A percentile compares a stretch with the other conserved stretches of the same genome.
Conservation (phyloP, 2,888 invertebrate species). For the Philaethria dido region DNA sequence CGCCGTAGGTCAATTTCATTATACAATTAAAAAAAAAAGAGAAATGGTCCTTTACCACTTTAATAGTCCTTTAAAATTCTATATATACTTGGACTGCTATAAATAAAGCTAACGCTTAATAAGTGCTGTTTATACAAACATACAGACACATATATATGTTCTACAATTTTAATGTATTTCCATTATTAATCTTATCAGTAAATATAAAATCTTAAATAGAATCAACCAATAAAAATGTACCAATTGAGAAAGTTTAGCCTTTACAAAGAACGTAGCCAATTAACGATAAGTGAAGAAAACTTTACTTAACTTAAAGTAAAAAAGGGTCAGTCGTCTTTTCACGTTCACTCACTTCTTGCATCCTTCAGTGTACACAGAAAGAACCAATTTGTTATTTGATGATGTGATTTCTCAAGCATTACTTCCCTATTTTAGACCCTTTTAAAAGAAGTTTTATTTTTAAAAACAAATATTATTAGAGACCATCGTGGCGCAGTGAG, state of each 20-base stretch:
- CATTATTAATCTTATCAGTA: no score
- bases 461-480: neutral
- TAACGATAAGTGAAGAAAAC: conserved; percentile 16
- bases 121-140: no score
- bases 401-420: neutral
- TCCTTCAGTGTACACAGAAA: conserved; percentile 1
- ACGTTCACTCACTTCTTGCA: conserved; percentile 15
- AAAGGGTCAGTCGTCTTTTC: conserved; percentile 11
- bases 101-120: no score
- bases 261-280: neutral
- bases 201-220: no score
- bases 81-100: no score
- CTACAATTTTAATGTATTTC: no score
- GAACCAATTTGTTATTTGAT: conserved; percentile 14
- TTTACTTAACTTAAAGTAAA: conserved; percentile 8
- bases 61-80: no score
- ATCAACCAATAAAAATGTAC: neutral
- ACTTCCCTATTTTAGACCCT: neutral
- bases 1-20: no score
- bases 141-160: no score
- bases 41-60: no score
- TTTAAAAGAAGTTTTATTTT: neutral
- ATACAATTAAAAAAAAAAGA: no score
- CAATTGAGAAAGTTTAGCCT: conserved; percentile 1
- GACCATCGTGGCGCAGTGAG: no score